These are phyloP conservation scores for Lasius fuliginosus DNA, from an alignment of 2,888 invertebrate species.

Conservation along the genomic window DNA sequence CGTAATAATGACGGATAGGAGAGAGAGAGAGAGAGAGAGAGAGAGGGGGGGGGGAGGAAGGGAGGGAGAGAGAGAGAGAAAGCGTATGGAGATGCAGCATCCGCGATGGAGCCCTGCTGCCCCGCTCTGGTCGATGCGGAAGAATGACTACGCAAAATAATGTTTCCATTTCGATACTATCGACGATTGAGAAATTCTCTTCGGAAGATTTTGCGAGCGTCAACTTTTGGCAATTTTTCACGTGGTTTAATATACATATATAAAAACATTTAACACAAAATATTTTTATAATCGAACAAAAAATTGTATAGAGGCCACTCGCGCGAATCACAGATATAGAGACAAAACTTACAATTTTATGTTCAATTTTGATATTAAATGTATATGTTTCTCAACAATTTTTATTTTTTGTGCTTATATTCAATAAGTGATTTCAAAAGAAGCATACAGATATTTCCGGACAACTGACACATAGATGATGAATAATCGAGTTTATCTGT, in stretches of 20 bases:
- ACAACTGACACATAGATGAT: not conserved
- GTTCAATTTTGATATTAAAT: no score
- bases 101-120: not conserved
- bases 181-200: not conserved
- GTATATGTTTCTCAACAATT: not conserved
- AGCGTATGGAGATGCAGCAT: conserved; percentile 1
- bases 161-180: not conserved
- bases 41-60: not conserved
- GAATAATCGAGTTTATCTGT: not conserved
- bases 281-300: not conserved
- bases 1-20: conserved; percentile 40
- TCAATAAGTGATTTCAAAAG: not conserved
- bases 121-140: not conserved
- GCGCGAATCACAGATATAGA: not conserved
- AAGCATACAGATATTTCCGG: not conserved
- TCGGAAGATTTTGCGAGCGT: not conserved
- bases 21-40: conserved; percentile 2
- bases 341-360: not conserved
- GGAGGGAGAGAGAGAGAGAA: not conserved
- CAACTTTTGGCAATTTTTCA: not conserved
- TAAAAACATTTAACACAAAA: not conserved
- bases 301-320: not conserved
- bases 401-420: not conserved
- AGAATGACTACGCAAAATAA: not conserved
- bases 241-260: not conserved